Percentiles rank a stretch among this genome's conserved stretches.
Evolutionary conservation across 2,113 vertebrate genomes (phyloP).

Genomic region (Anolis sagrei): DNA sequence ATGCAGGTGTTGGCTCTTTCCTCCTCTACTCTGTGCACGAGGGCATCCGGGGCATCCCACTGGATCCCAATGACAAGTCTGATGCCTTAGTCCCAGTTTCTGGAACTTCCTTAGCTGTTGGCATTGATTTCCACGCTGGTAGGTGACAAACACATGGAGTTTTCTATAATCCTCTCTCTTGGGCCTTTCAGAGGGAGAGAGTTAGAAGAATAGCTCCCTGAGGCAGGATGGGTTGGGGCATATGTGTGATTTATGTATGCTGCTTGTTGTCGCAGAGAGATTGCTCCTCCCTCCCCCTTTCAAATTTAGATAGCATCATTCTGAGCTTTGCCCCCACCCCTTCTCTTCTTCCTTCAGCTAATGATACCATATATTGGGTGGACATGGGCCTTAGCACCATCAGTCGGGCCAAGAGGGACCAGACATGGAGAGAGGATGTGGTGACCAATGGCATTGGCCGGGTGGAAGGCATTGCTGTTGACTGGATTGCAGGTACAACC

Average conservation of each 20-base stretch:
- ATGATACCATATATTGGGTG: conserved; percentile 98
- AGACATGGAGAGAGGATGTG: conserved; percentile 96
- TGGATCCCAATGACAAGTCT: conserved; percentile 94
- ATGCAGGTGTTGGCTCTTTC: conserved; percentile 93
- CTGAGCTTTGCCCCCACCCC: neutral
- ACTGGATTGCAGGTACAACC: conserved; percentile 92
- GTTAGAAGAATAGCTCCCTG: neutral
- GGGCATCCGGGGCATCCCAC: conserved; percentile 93
- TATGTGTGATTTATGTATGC: neutral
- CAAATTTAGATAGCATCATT: neutral
- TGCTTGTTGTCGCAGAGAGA: neutral
- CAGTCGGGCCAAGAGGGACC: conserved; percentile 94
- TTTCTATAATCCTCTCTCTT: too few relatives aligned
- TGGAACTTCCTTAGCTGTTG: conserved; percentile 93
- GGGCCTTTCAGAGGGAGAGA: neutral
- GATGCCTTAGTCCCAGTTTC: conserved; percentile 95
- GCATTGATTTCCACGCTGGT: conserved; percentile 98
- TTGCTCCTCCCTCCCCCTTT: neutral
- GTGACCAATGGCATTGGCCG: conserved; percentile 96
- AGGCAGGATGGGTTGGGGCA: neutral
- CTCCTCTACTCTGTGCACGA: conserved; percentile 95
- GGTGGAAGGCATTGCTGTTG: conserved; percentile 94
- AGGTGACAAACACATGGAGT: conserved; percentile 23
- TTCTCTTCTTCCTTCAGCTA: conserved; percentile 77
- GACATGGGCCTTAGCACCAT: conserved; percentile 97